These are phyloP conservation scores for Patagioenas fasciata DNA, from an alignment of 2,113 vertebrate species.

Conservation along the genomic window DNA sequence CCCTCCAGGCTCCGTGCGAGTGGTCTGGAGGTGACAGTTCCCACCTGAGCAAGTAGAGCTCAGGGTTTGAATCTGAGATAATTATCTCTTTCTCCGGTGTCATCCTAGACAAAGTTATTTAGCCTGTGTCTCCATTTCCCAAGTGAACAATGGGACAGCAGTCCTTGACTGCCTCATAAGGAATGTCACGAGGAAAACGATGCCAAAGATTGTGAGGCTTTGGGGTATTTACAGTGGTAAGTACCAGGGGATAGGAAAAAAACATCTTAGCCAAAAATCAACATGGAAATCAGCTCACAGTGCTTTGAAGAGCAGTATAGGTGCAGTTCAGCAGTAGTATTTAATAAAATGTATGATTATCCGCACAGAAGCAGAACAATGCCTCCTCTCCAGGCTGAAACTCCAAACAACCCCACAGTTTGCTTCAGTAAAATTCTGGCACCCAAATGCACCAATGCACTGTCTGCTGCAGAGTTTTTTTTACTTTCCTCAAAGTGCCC, in stretches of 20 bases:
- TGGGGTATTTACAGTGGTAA: background rate
- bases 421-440: background rate
- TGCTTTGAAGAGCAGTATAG: background rate
- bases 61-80: background rate
- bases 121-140: background rate
- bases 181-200: background rate
- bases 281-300: background rate
- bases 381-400: background rate
- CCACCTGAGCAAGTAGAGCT: background rate
- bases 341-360: background rate
- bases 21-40: background rate
- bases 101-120: background rate
- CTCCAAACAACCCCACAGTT: background rate
- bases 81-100: background rate
- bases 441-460: fast-evolving
- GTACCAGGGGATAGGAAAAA: background rate
- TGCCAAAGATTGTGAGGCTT: background rate
- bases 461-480: background rate
- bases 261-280: background rate
- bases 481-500: background rate
- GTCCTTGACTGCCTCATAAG: background rate
- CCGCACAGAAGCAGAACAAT: background rate
- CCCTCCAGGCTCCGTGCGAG: fast-evolving
- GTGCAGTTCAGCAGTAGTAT: background rate
- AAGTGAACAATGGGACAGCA: background rate